A percentile compares a stretch with the other conserved stretches of the same genome.
Evolutionary conservation across 2,113 vertebrate species (phyloP).

Genomic region (Eudyptes chrysolophus): DNA sequence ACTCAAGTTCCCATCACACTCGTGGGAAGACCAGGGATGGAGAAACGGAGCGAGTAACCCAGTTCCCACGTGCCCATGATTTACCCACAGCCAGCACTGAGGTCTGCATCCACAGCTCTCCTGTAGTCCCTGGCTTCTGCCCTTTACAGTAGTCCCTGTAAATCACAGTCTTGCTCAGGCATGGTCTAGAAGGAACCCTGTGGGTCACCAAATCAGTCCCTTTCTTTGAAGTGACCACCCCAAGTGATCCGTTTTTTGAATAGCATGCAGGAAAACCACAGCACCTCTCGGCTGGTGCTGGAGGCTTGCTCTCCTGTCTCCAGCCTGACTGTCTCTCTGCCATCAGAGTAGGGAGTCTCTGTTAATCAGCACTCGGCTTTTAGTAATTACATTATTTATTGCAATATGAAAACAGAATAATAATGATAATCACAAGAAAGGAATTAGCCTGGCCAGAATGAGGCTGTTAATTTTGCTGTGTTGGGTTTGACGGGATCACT

Average conservation of each 20-base stretch:
- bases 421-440: background rate
- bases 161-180: background rate
- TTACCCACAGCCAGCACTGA: background rate
- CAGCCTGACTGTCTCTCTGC: background rate
- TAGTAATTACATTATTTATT: constrained; percentile 12
- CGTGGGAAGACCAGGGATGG: background rate
- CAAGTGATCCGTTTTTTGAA: fast-evolving
- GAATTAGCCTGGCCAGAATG: background rate
- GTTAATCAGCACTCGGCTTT: background rate
- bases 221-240: background rate
- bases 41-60: background rate
- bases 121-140: background rate
- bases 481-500: background rate
- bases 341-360: background rate
- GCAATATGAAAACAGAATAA: background rate
- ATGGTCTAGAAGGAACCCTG: background rate
- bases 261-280: background rate
- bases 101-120: background rate
- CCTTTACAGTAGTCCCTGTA: background rate
- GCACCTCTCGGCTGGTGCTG: background rate
- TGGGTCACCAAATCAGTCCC: background rate
- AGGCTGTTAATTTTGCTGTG: background rate
- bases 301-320: background rate
- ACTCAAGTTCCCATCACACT: background rate
- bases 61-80: fast-evolving